Base-by-base conservation (phyloP, 2,113 vertebrate genomes). In the Etheostoma cragini region DNA sequence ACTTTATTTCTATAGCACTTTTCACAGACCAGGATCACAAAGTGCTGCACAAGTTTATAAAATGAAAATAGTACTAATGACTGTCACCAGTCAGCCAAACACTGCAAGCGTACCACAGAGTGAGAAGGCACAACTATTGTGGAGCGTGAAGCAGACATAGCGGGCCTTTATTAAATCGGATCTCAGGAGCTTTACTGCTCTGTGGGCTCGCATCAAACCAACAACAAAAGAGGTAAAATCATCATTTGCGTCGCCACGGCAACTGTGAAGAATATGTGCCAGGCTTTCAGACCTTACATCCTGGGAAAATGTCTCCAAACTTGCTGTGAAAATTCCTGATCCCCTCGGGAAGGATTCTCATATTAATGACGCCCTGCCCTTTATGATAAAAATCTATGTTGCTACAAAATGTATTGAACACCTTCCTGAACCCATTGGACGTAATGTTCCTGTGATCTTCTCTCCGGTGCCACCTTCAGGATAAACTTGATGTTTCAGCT, bases 81-180 rank as follows among this genome's bases (percentile, higher is more conserved):
- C 72, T 52, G 8, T 53, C 69, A 58, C 2, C 50, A 65, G 57
- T 75, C 75, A 75, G 70, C 46, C 74, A 84, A 78, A 76, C 78
- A 58, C 56, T 14, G 26, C 22, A 3, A 26, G 45, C 70, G 10
- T 42, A 42, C 60, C 17, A 10, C 60, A 45, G 69, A 83, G 38
- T 42, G 30, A 63, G 33, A 89, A 91, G 89, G 89, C 89, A 87
- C 87, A 24, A 47, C 69, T 19, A 71, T 72, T 69, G 42, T 69
- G 46, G 66, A 67, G 71, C 56, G 42, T 72, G 46, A 70, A 67
- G 71, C 56, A 76, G 49, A 77, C 67, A 56, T 16, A 61, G 17
- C 0, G 17, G 68, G 75, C 42, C 61, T 61, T 10, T 42, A 11
- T 70, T 53, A 30, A 72, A 38, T 16, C 61, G 26, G 56, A 8